Evolutionary conservation across 2,797 vertebrate genomes (phyloP).

Genomic region (Linurgus olivaceus): DNA sequence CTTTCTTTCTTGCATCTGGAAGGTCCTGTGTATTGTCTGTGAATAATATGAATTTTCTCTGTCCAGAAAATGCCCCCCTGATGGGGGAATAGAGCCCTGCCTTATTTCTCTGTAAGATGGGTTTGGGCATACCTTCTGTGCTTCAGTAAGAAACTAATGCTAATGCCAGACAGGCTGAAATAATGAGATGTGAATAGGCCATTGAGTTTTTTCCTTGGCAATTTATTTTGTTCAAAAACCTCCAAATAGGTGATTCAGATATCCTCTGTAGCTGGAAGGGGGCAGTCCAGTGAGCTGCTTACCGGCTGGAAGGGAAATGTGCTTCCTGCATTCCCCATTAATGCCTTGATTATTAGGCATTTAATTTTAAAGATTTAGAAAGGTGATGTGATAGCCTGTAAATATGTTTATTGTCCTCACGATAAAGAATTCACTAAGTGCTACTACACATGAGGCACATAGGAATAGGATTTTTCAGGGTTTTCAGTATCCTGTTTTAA

Average conservation of each 20-base stretch:
- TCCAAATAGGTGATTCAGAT: neutral
- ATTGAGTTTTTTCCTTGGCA: neutral
- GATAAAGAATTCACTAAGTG: neutral
- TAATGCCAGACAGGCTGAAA: neutral
- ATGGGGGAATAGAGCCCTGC: neutral
- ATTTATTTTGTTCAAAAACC: neutral
- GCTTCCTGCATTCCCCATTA: neutral
- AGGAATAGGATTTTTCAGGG: neutral
- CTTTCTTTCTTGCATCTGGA: neutral
- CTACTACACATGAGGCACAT: neutral
- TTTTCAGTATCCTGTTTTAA: neutral
- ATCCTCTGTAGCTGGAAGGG: neutral
- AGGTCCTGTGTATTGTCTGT: neutral
- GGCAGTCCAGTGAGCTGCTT: neutral
- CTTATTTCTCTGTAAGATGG: neutral
- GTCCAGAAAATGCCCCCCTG: neutral
- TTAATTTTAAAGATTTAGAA: neutral
- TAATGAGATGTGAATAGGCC: neutral
- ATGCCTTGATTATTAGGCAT: neutral
- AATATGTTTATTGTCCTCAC: neutral
- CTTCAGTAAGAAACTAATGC: neutral
- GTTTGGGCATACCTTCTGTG: neutral
- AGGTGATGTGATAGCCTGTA: neutral
- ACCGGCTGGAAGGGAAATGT: neutral
- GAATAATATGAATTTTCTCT: neutral